A percentile compares a stretch with the other conserved stretches of the same genome.
Conservation (phyloP, 2,113 vertebrate species). For the Crotalus viridis region DNA sequence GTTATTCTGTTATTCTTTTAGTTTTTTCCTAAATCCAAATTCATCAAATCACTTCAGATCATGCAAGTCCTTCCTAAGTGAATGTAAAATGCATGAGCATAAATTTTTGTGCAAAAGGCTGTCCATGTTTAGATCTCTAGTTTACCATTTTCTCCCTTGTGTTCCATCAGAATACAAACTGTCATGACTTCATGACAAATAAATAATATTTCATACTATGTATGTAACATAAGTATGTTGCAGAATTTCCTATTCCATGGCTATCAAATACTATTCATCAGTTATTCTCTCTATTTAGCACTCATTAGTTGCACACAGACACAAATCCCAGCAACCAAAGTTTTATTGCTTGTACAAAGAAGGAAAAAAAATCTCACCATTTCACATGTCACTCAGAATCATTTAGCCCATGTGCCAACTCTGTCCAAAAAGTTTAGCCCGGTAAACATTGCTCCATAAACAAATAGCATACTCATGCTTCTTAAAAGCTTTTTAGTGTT, state of each 20-base stretch:
- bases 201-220: conserved; percentile 62
- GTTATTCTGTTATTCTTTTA: conserved; percentile 6
- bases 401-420: conserved; percentile 38
- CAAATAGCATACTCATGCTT: conserved; percentile 54
- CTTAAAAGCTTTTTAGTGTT: conserved; percentile 56
- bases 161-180: conserved; percentile 51
- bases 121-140: not conserved
- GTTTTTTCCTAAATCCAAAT: not conserved
- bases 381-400: conserved; percentile 48
- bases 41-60: not conserved
- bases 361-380: conserved; percentile 35
- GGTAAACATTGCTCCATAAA: conserved; percentile 58
- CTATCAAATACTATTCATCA: conserved; percentile 49
- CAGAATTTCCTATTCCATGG: conserved; percentile 48
- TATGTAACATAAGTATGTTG: conserved; percentile 56
- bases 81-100: not conserved
- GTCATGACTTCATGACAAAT: conserved; percentile 63
- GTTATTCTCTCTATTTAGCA: conserved; percentile 50
- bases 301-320: conserved; percentile 47
- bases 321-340: conserved; percentile 49
- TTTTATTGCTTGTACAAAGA: conserved; percentile 52
- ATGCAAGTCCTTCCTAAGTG: not conserved
- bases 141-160: conserved; percentile 36
- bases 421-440: conserved; percentile 50
- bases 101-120: conserved; percentile 18